phyloP scores from a whole-genome alignment of 2,888 invertebrate genomes.

The Apamea monoglypha region DNA sequence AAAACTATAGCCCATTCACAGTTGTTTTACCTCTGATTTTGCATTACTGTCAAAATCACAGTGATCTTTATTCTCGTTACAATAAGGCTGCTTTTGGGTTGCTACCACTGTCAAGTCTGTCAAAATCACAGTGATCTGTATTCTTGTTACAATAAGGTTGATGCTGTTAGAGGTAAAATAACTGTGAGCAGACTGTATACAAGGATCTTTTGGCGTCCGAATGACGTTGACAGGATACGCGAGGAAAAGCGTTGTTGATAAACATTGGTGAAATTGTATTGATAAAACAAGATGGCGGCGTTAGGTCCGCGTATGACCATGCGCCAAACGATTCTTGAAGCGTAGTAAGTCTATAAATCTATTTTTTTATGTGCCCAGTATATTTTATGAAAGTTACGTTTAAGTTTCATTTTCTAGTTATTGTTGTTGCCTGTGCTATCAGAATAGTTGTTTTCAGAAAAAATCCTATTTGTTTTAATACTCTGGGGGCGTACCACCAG shows the following conservation, averaged over 20 bases:
- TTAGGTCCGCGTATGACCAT: background rate
- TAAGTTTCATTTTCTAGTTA: slow-evolving; percentile 22
- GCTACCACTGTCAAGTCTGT: background rate
- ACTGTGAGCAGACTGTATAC: background rate
- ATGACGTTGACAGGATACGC: background rate
- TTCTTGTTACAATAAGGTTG: background rate
- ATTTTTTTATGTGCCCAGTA: slow-evolving; percentile 32
- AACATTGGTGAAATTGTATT: background rate
- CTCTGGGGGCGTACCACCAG: too few relatives aligned
- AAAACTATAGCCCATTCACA: background rate
- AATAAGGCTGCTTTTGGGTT: background rate
- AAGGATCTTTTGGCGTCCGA: background rate
- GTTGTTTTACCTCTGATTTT: background rate
- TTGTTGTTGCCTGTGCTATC: slow-evolving; percentile 18
- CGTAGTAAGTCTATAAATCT: slow-evolving; percentile 4
- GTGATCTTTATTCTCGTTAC: background rate
- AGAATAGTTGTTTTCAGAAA: background rate
- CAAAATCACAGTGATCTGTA: too few relatives aligned
- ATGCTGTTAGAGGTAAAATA: background rate
- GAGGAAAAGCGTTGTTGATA: background rate
- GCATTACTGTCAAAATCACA: background rate
- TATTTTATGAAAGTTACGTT: slow-evolving; percentile 22
- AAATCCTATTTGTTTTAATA: background rate
- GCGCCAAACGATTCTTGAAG: background rate
- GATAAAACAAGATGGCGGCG: background rate